A percentile compares a stretch with the other conserved stretches of the same genome.
Evolutionary conservation across 2,113 vertebrate genomes (phyloP).

Genomic region (Taxidea taxus): DNA sequence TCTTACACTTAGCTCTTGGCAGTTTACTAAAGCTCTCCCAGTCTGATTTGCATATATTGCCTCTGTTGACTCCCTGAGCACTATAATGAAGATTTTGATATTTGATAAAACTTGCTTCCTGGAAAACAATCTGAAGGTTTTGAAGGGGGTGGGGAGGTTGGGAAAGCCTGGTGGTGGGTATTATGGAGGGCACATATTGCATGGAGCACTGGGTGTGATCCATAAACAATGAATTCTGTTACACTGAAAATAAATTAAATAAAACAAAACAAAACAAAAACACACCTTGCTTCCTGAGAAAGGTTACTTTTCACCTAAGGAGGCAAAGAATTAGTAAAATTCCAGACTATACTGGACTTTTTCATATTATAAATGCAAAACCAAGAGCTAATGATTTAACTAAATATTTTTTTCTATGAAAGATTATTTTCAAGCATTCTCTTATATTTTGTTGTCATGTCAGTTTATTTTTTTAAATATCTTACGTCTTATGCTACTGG

Average conservation of each 20-base stretch:
- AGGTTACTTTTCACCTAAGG: background rate
- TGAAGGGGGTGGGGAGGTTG: too few species aligned
- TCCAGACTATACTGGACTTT: background rate
- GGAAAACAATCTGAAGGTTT: too few species aligned
- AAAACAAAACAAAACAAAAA: too few species aligned
- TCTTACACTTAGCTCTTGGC: background rate
- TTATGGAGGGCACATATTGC: too few species aligned
- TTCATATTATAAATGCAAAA: background rate
- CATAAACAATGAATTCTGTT: too few species aligned
- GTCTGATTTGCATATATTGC: fast-evolving
- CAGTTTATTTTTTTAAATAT: background rate
- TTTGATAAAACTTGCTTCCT: background rate
- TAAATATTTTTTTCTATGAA: background rate
- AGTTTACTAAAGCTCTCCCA: fast-evolving
- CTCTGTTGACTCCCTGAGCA: background rate
- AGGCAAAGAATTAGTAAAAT: background rate
- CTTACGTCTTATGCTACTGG: background rate
- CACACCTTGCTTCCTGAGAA: background rate
- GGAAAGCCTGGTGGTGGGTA: too few species aligned
- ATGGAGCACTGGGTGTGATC: too few species aligned
- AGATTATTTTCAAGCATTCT: background rate
- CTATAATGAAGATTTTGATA: background rate
- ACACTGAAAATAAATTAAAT: too few species aligned
- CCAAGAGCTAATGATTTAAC: background rate
- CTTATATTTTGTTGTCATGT: background rate